phyloP scores from a whole-genome alignment of 2,113 vertebrate species.

The Bagarius yarrelli region DNA sequence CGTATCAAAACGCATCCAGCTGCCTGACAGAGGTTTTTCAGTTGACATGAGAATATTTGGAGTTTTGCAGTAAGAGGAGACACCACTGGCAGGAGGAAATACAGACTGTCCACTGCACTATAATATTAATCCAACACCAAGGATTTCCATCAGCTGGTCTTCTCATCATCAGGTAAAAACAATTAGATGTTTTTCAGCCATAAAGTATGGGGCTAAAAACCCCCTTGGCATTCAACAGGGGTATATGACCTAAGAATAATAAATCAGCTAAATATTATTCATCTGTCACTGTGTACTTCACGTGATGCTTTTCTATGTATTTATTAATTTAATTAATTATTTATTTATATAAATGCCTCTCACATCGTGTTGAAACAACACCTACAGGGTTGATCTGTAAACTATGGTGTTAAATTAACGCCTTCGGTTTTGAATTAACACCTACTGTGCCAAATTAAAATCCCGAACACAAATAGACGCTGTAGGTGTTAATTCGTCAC shows the following conservation, averaged over 20 bases:
- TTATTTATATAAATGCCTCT: background rate
- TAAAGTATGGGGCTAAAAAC: background rate
- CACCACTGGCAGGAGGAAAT: slow-evolving; percentile 28
- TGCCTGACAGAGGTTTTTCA: slow-evolving; percentile 6
- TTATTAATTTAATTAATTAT: background rate
- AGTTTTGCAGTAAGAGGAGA: background rate
- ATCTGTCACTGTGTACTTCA: background rate
- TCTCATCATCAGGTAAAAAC: slow-evolving; percentile 50
- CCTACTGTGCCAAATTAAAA: slow-evolving; percentile 28
- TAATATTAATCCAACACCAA: slow-evolving; percentile 11
- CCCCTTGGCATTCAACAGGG: background rate
- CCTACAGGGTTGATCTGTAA: slow-evolving; percentile 13
- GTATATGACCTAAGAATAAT: background rate
- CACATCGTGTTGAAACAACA: slow-evolving; percentile 23
- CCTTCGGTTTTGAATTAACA: background rate
- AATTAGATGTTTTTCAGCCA: background rate
- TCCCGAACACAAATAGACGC: slow-evolving; percentile 14
- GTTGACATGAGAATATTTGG: slow-evolving; percentile 4
- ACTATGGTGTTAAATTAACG: background rate
- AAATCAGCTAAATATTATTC: slow-evolving; percentile 2
- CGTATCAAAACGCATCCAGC: background rate
- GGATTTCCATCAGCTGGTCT: slow-evolving; percentile 43
- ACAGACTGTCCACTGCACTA: background rate
- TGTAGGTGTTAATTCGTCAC: slow-evolving; percentile 29
- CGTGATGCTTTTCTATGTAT: background rate